Conservation (phyloP, 2,113 vertebrate species). For the Zosterops lateralis region DNA sequence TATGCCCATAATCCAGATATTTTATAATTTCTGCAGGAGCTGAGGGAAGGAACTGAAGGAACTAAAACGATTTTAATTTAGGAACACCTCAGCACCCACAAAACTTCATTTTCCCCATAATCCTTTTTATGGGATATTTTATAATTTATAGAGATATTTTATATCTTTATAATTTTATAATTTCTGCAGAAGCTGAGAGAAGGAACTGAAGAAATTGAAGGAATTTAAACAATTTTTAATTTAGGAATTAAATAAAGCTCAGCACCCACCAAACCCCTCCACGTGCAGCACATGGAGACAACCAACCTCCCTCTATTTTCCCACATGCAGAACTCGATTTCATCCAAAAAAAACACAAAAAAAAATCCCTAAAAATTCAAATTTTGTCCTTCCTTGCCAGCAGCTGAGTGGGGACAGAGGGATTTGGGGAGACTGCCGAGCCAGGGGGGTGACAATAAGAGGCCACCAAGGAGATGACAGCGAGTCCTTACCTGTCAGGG, state of each 20-base stretch:
- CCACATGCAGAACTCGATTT: background rate
- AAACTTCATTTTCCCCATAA: too few species aligned
- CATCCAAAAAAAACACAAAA: background rate
- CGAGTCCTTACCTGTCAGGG: constrained; percentile 89
- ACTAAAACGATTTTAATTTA: background rate
- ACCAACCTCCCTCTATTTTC: too few species aligned
- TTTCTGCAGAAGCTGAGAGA: background rate
- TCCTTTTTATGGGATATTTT: too few species aligned
- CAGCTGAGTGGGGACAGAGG: constrained; percentile 5
- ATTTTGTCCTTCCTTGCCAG: constrained; percentile 46
- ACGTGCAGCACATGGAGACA: too few species aligned
- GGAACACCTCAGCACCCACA: background rate
- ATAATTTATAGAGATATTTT: too few species aligned
- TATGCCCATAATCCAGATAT: too few species aligned
- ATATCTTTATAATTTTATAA: too few species aligned
- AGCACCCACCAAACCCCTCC: background rate
- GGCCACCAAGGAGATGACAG: constrained; percentile 69
- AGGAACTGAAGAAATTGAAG: background rate
- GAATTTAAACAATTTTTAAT: background rate
- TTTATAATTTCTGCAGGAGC: background rate
- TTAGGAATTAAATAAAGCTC: background rate
- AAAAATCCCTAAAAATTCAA: background rate
- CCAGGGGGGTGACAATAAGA: constrained; percentile 64
- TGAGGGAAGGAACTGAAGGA: background rate
- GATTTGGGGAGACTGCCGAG: background rate